Evolutionary conservation across 2,113 vertebrate species (phyloP).

Genomic region (Tachysurus vachellii): DNA sequence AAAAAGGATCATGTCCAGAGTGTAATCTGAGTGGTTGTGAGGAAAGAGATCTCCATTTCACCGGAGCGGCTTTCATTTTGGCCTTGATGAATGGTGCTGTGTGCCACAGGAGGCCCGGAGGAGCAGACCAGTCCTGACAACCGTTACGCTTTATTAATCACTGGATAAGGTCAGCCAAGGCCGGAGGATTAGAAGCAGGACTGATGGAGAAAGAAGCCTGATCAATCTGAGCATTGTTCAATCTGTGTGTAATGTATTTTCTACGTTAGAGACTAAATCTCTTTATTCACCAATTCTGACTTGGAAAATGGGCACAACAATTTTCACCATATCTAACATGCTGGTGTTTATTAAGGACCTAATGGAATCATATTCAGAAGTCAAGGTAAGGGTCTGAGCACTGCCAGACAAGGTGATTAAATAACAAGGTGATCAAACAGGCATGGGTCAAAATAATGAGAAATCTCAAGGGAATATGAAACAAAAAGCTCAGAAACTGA

Average conservation of each 20-base stretch:
- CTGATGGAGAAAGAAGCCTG: conserved; percentile 39
- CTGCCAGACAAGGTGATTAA: not conserved
- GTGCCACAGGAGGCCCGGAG: conserved; percentile 35
- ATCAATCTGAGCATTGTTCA: conserved; percentile 19
- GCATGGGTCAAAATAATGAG: not conserved
- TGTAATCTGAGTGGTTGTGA: conserved; percentile 46
- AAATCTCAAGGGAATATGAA: not conserved
- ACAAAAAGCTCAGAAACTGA: not conserved
- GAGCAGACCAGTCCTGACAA: conserved; percentile 13
- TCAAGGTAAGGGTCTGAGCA: not conserved
- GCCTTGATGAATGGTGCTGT: conserved; percentile 42
- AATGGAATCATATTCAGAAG: not conserved
- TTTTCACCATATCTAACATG: not conserved
- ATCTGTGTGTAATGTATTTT: not conserved
- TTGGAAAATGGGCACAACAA: not conserved
- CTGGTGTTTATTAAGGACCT: not conserved
- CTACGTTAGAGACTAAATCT: not conserved
- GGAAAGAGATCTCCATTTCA: conserved; percentile 40
- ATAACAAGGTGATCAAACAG: not conserved
- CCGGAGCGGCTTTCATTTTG: conserved; percentile 31
- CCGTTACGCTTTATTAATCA: conserved; percentile 50
- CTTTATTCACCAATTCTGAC: not conserved
- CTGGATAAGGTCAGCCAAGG: conserved; percentile 22
- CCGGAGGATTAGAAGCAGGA: conserved; percentile 35
- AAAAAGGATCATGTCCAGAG: conserved; percentile 25